phyloP scores from a whole-genome alignment of 2,113 vertebrate genomes.

The Sander vitreus region DNA sequence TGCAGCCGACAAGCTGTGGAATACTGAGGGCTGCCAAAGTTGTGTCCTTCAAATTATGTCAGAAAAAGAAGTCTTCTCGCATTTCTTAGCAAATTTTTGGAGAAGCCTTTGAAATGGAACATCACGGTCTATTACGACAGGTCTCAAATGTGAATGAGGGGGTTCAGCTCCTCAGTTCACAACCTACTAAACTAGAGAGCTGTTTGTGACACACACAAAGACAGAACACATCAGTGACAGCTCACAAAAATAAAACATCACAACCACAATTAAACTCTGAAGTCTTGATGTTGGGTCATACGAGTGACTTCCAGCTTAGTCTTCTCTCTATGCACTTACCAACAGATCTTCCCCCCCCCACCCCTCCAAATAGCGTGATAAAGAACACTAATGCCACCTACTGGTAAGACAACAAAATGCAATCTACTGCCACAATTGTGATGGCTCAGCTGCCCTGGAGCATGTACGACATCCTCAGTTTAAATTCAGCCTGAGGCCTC shows the following conservation, averaged over 20 bases:
- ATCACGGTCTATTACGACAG: not conserved
- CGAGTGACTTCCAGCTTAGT: not conserved
- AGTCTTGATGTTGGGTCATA: not conserved
- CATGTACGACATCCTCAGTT: not conserved
- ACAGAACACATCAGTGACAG: not conserved
- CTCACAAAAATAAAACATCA: not conserved
- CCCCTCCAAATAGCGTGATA: not conserved
- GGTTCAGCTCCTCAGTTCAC: not conserved
- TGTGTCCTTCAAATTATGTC: not conserved
- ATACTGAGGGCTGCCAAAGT: not conserved
- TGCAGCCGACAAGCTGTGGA: no score
- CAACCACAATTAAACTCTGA: not conserved
- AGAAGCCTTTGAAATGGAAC: slow-evolving; percentile 2
- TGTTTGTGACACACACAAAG: not conserved
- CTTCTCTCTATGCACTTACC: not conserved
- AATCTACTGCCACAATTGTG: not conserved
- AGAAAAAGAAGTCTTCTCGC: not conserved
- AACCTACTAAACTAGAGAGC: not conserved
- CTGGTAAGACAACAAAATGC: slow-evolving; percentile 43
- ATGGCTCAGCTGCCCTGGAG: not conserved
- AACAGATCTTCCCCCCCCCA: not conserved
- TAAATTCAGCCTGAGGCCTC: not conserved
- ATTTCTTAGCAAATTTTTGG: not conserved
- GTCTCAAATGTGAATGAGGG: not conserved
- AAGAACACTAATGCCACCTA: slow-evolving; percentile 82